phyloP scores from a whole-genome alignment of 2,113 vertebrate genomes.

The Lathamus discolor region DNA sequence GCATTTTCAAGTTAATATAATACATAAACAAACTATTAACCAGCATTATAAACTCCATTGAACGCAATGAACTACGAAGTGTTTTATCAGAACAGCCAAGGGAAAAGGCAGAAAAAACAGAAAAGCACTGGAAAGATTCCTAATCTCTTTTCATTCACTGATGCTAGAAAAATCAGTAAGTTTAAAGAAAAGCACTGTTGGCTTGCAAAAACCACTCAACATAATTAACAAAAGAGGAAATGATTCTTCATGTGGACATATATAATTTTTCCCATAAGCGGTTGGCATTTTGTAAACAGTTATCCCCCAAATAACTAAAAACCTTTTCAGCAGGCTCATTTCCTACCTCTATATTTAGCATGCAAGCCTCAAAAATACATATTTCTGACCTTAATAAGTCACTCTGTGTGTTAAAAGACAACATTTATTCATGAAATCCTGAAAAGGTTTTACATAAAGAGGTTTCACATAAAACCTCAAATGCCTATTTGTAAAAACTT shows the following conservation, averaged over 20 bases:
- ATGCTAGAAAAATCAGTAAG: not conserved
- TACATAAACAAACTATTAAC: not conserved
- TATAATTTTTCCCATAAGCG: not conserved
- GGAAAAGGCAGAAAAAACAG: not conserved
- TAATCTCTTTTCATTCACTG: not conserved
- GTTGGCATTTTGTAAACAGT: conserved; percentile 1
- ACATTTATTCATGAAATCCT: conserved; percentile 47
- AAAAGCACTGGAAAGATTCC: not conserved
- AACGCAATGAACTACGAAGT: not conserved
- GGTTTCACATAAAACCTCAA: conserved; percentile 53
- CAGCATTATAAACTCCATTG: not conserved
- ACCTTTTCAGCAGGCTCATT: not conserved
- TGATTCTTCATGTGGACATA: not conserved
- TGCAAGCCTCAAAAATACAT: conserved; percentile 53
- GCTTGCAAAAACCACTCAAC: not conserved
- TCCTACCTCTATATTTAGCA: conserved; percentile 51
- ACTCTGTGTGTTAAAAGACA: conserved; percentile 16
- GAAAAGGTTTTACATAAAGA: not conserved
- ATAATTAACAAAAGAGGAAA: conserved; percentile 28
- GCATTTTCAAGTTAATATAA: not conserved
- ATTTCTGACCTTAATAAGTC: conserved; percentile 63
- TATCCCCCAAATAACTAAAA: not conserved
- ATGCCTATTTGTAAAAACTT: not conserved
- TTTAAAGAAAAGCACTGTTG: not conserved
- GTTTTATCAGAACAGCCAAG: not conserved